Base-by-base conservation (phyloP, 2,113 vertebrate species). In the Neomonachus schauinslandi region DNA sequence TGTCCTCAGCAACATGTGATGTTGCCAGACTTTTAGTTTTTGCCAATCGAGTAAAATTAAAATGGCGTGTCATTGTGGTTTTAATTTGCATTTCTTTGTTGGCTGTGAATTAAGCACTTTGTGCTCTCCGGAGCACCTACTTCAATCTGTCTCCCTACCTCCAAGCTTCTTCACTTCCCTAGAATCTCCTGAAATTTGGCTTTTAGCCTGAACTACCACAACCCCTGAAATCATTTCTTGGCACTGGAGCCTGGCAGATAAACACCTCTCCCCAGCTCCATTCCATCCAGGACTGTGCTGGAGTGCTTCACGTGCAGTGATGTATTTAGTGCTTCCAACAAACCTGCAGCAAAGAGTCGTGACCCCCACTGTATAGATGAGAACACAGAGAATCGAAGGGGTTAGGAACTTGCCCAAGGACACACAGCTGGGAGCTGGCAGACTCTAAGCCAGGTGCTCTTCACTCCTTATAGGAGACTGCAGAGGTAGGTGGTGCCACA, bases 11-110 rank as follows among this genome's bases (percentile, higher is more conserved):
- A 31, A 19, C 57, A 8, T 9, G 31, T 0, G 67, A 57, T 14
- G 10, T 18, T 15, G 18, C 42, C 55, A 80, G 69, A n/a, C 31
- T 72, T 82, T 24, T n/a, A 57, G 14, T 33, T 57, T 57, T 11
- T 28, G 65, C 77, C 79, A 1, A 91, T 82, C 81, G 82, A 72
- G 77, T 93, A 85, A 91, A 28, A 55, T 89, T 51, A 36, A 84
- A 81, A 90, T n/a, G 42, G 39, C 16, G 26, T 36, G 77, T 71
- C n/a, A 1, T 33, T 93, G 94, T 69, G 97, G 92, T 92, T 97
- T 96, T 49, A 4, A 86, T 97, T 92, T 97, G 92, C 83, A 89
- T 96, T 72, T 91, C 82, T 71, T 72, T 36, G 21, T 28, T 53
- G 28, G 26, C 46, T 39, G 33, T 21, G 77, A 65, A 63, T 59